Percentiles rank a stretch among this genome's conserved stretches.
Evolutionary conservation across 2,797 vertebrate species (phyloP).

Genomic region (Varecia variegata): DNA sequence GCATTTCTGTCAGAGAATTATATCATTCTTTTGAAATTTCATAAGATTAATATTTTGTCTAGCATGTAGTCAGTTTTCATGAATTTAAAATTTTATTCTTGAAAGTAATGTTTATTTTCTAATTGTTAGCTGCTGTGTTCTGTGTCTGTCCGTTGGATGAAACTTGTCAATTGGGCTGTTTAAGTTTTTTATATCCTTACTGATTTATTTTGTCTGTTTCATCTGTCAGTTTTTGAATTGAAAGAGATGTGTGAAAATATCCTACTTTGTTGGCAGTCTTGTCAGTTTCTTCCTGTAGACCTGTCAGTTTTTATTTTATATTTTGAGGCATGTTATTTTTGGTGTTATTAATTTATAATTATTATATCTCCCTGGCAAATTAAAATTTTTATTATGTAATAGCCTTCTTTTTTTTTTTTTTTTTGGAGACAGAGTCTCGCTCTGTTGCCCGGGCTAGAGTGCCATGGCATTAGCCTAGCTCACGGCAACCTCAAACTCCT

Average conservation of each 20-base stretch:
- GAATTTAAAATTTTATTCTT: conserved; percentile 22
- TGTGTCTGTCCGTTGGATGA: neutral
- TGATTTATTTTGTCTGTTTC: neutral
- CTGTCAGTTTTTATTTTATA: neutral
- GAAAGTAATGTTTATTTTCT: neutral
- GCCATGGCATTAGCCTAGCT: too few relatives aligned
- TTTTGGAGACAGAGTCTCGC: too few relatives aligned
- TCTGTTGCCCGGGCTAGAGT: too few relatives aligned
- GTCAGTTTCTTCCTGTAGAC: neutral
- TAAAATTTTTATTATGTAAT: neutral
- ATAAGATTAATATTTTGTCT: conserved; percentile 22
- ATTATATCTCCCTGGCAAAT: neutral
- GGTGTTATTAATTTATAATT: neutral
- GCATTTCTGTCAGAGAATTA: conserved; percentile 14
- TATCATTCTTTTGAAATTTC: neutral
- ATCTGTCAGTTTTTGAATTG: neutral
- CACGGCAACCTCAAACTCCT: too few relatives aligned
- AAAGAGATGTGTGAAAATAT: neutral
- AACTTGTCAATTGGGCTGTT: neutral
- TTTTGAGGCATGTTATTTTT: neutral
- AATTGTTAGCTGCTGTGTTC: neutral
- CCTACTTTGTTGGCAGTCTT: neutral
- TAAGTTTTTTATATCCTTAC: neutral
- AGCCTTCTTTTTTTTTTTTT: too few relatives aligned
- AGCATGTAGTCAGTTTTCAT: neutral